phyloP scores from a whole-genome alignment of 2,797 vertebrate species.

The Merluccius polli region DNA sequence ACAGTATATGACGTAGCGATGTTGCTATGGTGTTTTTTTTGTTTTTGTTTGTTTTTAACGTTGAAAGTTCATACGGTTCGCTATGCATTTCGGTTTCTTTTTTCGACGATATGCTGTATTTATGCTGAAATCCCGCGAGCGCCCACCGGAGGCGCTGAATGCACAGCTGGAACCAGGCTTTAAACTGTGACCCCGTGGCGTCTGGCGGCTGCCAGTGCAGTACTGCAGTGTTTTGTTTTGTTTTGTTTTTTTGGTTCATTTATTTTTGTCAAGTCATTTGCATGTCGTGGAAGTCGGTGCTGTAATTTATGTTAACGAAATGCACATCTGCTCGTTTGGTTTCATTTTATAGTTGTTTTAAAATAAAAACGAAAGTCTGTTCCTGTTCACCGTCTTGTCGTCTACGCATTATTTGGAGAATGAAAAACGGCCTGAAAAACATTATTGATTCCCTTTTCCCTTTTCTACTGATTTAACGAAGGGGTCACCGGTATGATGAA shows the following conservation, averaged over 20 bases:
- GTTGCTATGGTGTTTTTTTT: constrained; percentile 51
- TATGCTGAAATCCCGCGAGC: constrained; percentile 14
- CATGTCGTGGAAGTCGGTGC: constrained; percentile 54
- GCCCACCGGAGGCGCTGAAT: constrained; percentile 24
- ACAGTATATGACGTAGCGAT: constrained; percentile 45
- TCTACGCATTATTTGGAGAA: not conserved
- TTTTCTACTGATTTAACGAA: not conserved
- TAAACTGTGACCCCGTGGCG: constrained; percentile 30
- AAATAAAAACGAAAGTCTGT: constrained; percentile 32
- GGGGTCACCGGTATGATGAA: no score
- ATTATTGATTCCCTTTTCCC: no score
- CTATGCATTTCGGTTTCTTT: constrained; percentile 54
- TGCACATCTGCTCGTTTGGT: constrained; percentile 58
- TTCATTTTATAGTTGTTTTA: constrained; percentile 40
- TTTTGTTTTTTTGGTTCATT: no score
- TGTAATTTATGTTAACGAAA: constrained; percentile 39
- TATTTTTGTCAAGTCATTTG: constrained; percentile 63
- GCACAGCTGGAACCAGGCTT: constrained; percentile 48
- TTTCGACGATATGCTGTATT: not conserved
- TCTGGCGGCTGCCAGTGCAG: constrained; percentile 44
- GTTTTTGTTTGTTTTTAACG: constrained; percentile 31
- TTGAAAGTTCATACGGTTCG: constrained; percentile 45
- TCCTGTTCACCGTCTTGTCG: not conserved
- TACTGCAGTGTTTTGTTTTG: constrained; percentile 53
- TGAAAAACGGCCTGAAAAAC: not conserved